Base-by-base conservation (phyloP, 2,113 vertebrate species). In the Platanista minor region DNA sequence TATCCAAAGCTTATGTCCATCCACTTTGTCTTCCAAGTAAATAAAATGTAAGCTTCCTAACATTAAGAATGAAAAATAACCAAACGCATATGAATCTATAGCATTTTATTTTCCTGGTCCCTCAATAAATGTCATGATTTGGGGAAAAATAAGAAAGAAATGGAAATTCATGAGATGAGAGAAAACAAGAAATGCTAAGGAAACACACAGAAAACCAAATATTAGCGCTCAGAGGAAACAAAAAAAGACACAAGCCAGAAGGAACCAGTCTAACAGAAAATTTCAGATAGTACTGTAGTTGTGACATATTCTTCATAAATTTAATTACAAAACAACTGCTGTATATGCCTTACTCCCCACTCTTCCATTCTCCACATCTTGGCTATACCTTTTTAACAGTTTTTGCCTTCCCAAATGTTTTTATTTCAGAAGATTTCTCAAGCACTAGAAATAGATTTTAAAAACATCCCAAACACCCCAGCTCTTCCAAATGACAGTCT, bases 11-110 rank as follows among this genome's bases (percentile, higher is more conserved):
- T 91, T 69, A 72, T 62, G 17, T 62, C 8, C 57, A 61, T 29
- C 8, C 29, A 84, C 64, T 8, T 64, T 17, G 33, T 88, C 84
- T 95, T 83, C 25, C 52, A 96, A 88, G 27, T 54, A 89, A 88
- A 39, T 86, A 69, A 97, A 90, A 95, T 59, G 46, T 29, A 86
- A 94, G 36, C 31, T 78, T 93, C 23, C 3, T 87, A 41, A 71
- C 2, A 46, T 66, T 92, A 87, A 85, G 29, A 41, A 91, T 41
- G 41, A 72, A 36, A 88, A 80, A 67, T 41, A 93, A 87, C 18
- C 54, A 91, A 87, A 75, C 36, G 12, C n/a, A 74, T 15, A 71
- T 36, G 39, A 92, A 80, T 54, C 54, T 83, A n/a, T 5, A 80
- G 57, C 23, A 90, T 36, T 93, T 71, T 90, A 77, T 8, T 81